These are phyloP conservation scores for Manis crassicaudata DNA, from an alignment of 2,797 vertebrate genomes.

Conservation along the genomic window DNA sequence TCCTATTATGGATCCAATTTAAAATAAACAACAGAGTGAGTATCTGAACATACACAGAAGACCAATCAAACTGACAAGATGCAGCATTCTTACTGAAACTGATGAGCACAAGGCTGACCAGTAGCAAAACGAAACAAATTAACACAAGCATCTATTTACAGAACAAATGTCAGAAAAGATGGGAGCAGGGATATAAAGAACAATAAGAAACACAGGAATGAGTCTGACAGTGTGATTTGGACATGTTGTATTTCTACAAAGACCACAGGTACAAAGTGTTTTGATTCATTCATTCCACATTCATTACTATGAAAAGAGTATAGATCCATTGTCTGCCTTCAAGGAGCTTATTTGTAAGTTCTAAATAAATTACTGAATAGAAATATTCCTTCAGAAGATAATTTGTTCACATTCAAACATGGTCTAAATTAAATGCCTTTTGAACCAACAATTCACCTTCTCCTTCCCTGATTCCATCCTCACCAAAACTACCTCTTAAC, in stretches of 20 bases:
- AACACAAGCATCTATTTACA: not conserved
- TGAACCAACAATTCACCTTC: not conserved
- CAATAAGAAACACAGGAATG: not conserved
- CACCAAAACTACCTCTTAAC: not conserved
- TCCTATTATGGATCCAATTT: not conserved
- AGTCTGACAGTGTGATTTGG: not conserved
- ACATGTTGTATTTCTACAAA: not conserved
- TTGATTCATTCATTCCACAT: not conserved
- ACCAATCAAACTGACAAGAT: not conserved
- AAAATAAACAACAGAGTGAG: not conserved
- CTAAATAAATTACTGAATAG: not conserved
- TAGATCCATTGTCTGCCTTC: not conserved
- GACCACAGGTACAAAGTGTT: not conserved
- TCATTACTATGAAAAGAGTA: not conserved
- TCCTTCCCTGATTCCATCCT: not conserved
- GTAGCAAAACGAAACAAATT: not conserved
- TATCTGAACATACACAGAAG: not conserved
- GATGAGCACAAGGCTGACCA: not conserved
- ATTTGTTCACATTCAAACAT: not conserved
- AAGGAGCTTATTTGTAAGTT: not conserved
- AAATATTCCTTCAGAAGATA: not conserved
- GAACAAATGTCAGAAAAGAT: not conserved
- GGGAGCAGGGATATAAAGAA: not conserved
- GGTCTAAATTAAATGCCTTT: not conserved
- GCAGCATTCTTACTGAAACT: not conserved